Evolutionary conservation across 2,113 vertebrate genomes (phyloP).

Genomic region (Python bivittatus): DNA sequence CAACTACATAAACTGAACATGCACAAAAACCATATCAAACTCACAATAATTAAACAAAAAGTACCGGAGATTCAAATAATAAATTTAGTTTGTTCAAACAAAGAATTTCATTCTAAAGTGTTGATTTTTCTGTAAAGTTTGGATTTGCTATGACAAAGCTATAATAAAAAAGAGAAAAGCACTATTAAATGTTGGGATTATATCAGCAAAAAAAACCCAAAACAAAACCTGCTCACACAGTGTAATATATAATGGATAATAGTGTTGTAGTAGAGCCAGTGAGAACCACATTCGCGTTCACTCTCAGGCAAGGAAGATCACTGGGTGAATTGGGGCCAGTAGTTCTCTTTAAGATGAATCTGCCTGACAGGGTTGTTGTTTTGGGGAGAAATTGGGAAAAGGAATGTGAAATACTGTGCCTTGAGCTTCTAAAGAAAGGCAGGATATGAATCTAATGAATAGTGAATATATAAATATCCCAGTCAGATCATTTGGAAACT

Average conservation of each 20-base stretch:
- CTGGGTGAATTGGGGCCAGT: not conserved
- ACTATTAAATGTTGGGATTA: not conserved
- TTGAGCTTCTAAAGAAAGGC: not conserved
- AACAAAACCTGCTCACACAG: not conserved
- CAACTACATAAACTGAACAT: not conserved
- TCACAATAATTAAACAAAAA: not conserved
- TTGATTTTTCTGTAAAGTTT: not conserved
- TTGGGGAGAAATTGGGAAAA: not conserved
- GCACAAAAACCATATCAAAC: not conserved
- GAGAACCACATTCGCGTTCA: not conserved
- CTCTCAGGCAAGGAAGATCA: not conserved
- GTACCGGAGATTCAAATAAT: not conserved
- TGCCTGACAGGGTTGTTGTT: not conserved
- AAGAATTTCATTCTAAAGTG: not conserved
- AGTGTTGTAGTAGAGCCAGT: not conserved
- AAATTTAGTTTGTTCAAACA: not conserved
- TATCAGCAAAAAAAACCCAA: not conserved
- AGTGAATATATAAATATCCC: not conserved
- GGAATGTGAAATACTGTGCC: not conserved
- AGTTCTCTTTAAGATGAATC: not conserved
- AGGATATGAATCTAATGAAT: not conserved
- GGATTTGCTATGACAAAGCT: not conserved
- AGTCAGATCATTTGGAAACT: not conserved
- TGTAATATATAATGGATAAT: not conserved
- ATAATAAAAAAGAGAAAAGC: not conserved